phyloP scores from a whole-genome alignment of 2,113 vertebrate genomes.

The Ageneiosus marmoratus region DNA sequence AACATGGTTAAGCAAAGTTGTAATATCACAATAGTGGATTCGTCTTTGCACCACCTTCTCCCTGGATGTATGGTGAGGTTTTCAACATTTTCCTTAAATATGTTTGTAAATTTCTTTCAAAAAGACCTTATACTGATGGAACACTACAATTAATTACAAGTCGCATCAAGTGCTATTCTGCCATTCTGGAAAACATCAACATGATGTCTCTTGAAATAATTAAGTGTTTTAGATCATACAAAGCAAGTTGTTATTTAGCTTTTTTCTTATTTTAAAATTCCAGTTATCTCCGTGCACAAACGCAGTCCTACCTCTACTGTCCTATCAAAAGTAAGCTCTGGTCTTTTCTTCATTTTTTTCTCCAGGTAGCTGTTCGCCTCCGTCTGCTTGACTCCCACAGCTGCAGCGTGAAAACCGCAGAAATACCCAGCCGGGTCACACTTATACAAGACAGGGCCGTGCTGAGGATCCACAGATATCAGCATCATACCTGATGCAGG shows the following conservation, averaged over 20 bases:
- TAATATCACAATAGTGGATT: background rate
- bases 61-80: too few species aligned
- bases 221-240: too few species aligned
- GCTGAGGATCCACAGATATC: slow-evolving; percentile 71
- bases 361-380: slow-evolving; percentile 78
- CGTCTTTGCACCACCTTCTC: too few species aligned
- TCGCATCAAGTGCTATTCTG: background rate
- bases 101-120: background rate
- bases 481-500: slow-evolving; percentile 73
- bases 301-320: slow-evolving; percentile 67
- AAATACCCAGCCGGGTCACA: slow-evolving; percentile 79
- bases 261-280: too few species aligned
- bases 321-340: slow-evolving; percentile 64
- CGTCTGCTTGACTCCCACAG: slow-evolving; percentile 72
- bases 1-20: background rate
- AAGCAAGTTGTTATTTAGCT: too few species aligned
- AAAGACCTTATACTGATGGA: too few species aligned
- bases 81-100: background rate
- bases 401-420: slow-evolving; percentile 75
- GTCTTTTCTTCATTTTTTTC: slow-evolving; percentile 77
- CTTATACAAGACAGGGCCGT: slow-evolving; percentile 74
- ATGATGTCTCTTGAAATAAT: background rate
- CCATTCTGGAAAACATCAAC: background rate
- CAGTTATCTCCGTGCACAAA: too few species aligned
- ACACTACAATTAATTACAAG: too few species aligned